These are phyloP conservation scores for Oligia fasciuncula DNA, from an alignment of 2,888 invertebrate species.

Conservation along the genomic window DNA sequence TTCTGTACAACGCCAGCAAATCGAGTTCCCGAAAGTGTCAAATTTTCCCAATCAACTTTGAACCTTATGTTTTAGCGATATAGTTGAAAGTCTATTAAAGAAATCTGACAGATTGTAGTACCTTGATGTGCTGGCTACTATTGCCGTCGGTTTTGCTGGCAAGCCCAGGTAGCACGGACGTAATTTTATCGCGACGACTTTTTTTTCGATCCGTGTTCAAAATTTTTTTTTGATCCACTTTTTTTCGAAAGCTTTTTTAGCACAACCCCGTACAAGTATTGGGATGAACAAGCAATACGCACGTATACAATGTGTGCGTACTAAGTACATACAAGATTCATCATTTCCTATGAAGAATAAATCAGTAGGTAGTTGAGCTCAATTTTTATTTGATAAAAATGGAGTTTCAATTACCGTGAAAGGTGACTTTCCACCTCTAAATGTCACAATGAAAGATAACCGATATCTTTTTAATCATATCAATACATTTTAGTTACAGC, in stretches of 20 bases:
- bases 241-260: background rate
- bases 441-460: constrained; percentile 12
- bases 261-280: too few relatives aligned
- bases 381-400: constrained; percentile 7
- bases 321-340: background rate
- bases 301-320: background rate
- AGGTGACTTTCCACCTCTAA: constrained; percentile 25
- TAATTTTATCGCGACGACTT: too few relatives aligned
- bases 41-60: too few relatives aligned
- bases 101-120: too few relatives aligned
- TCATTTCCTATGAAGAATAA: background rate
- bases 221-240: too few relatives aligned
- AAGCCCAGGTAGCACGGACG: background rate
- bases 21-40: too few relatives aligned
- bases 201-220: background rate
- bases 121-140: background rate
- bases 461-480: constrained; percentile 26
- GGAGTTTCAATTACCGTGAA: constrained; percentile 4
- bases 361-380: background rate
- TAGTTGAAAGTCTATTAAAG: too few relatives aligned
- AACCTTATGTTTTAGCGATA: too few relatives aligned
- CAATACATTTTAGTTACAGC: constrained; percentile 15
- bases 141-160: constrained; percentile 33
- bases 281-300: background rate
- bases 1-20: too few relatives aligned